Evolutionary conservation across 2,888 invertebrate genomes (phyloP).

Genomic region (Standfussiana lucernea): DNA sequence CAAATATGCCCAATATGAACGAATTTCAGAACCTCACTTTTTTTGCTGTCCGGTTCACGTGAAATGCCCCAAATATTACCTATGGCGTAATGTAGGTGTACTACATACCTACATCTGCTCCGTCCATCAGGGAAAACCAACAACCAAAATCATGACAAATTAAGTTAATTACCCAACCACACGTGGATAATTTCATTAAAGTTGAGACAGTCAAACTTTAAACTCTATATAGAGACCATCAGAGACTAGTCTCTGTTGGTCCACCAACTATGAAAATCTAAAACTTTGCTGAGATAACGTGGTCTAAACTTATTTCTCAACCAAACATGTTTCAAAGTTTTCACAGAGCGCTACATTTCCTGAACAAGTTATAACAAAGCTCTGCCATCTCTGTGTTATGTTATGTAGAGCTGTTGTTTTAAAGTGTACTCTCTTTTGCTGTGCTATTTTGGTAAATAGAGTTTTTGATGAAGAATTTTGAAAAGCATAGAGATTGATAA

Average conservation of each 20-base stretch:
- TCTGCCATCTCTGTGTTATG: conserved; percentile 14
- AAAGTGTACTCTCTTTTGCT: not conserved
- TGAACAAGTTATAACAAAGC: conserved; percentile 57
- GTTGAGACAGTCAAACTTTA: conserved; percentile 9
- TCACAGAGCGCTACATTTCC: conserved; percentile 47
- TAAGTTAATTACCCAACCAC: not conserved
- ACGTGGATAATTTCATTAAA: conserved; percentile 27
- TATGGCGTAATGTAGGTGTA: too few species aligned
- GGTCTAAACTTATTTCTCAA: conserved; percentile 43
- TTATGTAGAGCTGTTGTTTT: conserved; percentile 20
- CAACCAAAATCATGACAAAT: too few species aligned
- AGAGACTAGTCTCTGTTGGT: too few species aligned
- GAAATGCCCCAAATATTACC: too few species aligned
- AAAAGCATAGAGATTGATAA: not conserved
- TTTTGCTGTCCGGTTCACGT: too few species aligned
- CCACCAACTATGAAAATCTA: conserved; percentile 44
- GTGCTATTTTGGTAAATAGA: not conserved
- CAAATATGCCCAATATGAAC: too few species aligned
- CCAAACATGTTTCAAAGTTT: conserved; percentile 50
- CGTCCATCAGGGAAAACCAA: too few species aligned
- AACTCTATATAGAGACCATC: conserved; percentile 21
- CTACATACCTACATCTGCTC: too few species aligned
- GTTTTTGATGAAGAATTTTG: not conserved
- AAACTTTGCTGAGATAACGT: conserved; percentile 36
- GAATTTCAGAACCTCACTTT: too few species aligned